These are phyloP conservation scores for Pollimyrus isidori DNA, from an alignment of 2,113 vertebrate species.

Conservation along the genomic window DNA sequence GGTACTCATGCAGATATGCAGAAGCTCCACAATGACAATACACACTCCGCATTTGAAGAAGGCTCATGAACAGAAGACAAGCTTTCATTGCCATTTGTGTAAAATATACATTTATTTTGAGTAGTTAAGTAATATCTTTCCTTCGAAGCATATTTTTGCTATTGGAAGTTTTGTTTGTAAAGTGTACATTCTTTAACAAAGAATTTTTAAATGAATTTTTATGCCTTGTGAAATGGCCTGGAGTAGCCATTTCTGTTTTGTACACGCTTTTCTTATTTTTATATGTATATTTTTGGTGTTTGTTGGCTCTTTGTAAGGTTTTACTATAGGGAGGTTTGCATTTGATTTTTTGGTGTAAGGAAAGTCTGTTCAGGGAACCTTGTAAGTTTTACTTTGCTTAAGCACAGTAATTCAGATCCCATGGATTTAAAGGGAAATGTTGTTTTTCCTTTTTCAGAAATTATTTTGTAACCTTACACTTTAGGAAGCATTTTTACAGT, in stretches of 20 bases:
- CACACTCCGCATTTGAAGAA: background rate
- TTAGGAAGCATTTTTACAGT: background rate
- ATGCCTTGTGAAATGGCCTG: background rate
- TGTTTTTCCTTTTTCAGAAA: background rate
- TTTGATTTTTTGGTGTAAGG: background rate
- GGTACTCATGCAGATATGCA: background rate
- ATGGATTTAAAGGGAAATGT: background rate
- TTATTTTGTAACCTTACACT: background rate
- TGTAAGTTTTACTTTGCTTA: background rate
- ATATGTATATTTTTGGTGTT: slow-evolving; percentile 1
- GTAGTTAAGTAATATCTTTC: background rate
- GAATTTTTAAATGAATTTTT: background rate
- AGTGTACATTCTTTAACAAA: background rate
- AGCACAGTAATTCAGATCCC: slow-evolving; percentile 1
- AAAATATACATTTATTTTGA: slow-evolving; percentile 6
- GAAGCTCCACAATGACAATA: background rate
- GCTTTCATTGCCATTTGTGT: background rate
- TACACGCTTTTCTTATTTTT: background rate
- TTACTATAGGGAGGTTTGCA: background rate
- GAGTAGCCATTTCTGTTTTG: background rate
- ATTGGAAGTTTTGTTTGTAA: background rate
- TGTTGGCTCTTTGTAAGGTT: background rate
- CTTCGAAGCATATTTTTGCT: background rate
- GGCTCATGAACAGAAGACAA: background rate
- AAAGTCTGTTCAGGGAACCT: background rate